Base-by-base conservation (phyloP, 2,888 invertebrate species). In the Pherbina coryleti region DNA sequence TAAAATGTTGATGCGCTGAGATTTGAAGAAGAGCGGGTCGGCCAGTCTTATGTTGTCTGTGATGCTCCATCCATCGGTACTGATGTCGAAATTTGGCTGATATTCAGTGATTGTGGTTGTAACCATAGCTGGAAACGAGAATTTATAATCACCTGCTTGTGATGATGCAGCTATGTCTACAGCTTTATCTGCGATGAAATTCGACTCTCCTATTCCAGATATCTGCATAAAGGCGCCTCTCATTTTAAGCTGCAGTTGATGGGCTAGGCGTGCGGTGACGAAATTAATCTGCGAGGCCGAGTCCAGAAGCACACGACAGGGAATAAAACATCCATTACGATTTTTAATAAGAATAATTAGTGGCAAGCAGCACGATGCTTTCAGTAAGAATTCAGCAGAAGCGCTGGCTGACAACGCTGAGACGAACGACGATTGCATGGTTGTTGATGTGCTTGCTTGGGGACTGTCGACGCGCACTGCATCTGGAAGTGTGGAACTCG, bases 51-150 rank as follows among this genome's bases (percentile, higher is more conserved):
- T 51, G 53, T 82, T 82, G 53, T 67, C 0, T 9, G 82, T 80
- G 31, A 82, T 80, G 31, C 78, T 76, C 64, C 79, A 80, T 0
- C 53, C 28, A 25, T 72, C 22, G 34, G 69, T 53, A 11, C 78
- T 34, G 8, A 82, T 5, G 5, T 71, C 78, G 9, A 66, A 66
- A 55, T 75, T 76, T 8, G 81, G 82, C 11, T 82, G 82, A 70
- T 81, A 75, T 5, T 79, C 79, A 0, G 81, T 82, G 5, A 81
- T 83, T 5, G 75, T 81, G 5, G 80, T 78, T 14, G 80, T 72
- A 8, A 81, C 76, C 5, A 79, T 64, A 4, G 82, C 82, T 71
- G 78, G 51, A 25, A 82, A 66, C 0, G 74, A 53, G 25, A 51
- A 5, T 0, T 9, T 55, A 22, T 67, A 72, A 44, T 51, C 49